Conservation (phyloP, 2,888 invertebrate genomes). For the Byasa hedistus region DNA sequence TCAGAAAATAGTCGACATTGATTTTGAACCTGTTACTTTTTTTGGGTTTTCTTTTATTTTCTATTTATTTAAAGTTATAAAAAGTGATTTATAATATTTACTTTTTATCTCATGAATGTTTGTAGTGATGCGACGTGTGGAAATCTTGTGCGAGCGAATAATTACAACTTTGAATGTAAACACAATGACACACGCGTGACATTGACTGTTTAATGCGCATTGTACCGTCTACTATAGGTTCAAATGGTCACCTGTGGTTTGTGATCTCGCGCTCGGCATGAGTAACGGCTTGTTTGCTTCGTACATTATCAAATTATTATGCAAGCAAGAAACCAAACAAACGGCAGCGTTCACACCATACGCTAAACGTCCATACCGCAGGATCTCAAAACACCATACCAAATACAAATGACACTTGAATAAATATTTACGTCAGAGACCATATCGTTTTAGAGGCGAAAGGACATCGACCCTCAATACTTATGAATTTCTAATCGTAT, state of each 20-base stretch:
- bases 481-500: neutral
- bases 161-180: neutral
- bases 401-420: conserved; percentile 31
- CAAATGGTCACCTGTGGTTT: conserved; percentile 31
- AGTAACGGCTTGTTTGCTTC: conserved; percentile 46
- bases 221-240: neutral
- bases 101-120: too few species aligned
- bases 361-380: conserved; percentile 18
- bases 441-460: conserved; percentile 19
- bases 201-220: neutral
- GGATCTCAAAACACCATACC: conserved; percentile 22
- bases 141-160: neutral
- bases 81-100: too few species aligned
- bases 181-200: neutral
- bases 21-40: too few species aligned
- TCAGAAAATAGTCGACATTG: too few species aligned
- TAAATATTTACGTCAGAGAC: conserved; percentile 26
- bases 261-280: conserved; percentile 42
- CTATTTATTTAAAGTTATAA: too few species aligned
- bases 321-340: conserved; percentile 42
- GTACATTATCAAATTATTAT: conserved; percentile 48
- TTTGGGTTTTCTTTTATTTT: too few species aligned
- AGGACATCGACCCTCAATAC: conserved; percentile 8
- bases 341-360: conserved; percentile 33
- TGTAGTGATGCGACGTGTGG: too few species aligned